Base-by-base conservation (phyloP, 2,888 invertebrate genomes). In the Nomada ruficornis region DNA sequence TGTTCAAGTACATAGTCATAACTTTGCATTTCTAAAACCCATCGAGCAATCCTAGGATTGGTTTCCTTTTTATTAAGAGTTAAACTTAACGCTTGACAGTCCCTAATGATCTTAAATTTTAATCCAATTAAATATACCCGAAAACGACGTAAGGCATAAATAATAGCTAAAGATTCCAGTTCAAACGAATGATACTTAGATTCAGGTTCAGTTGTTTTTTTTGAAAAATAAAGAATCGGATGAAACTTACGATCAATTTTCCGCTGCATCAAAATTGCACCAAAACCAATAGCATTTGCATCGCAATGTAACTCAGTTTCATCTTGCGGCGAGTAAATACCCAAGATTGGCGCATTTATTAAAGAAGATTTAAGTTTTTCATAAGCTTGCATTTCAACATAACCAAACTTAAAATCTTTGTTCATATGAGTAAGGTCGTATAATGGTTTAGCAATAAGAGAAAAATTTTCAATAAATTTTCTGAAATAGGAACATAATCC, bases 261-360 rank as follows among this genome's bases (percentile, higher is more conserved):
- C 67, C 80, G 86, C 77, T 93, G 93, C 63, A 93, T 20, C 29
- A 93, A 77, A 10, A 93, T 88, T 0, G 89, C 88, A 0, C 91
- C 92, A 11, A 69, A 69, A 0, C 68, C 75, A 7, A 62, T 5
- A 1, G 87, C 68, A 76, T 90, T 91, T 3, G 91, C 93, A 83
- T 93, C 92, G 26, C 90, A 91, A 65, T 93, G 92, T 54, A 93
- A 73, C 76, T 93, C 91, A 5, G 92, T 93, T 63, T 90, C 88
- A 20, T 85, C 74, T 9, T 78, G 69, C 0, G 91, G 91, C 29
- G 90, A 87, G 73, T 70, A 64, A 20, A 77, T 20, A 10, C 47
- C 50, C 15, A 77, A 42, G 3, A 77, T 55, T 2, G 77, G 76
- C 1, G 26, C 26, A 26, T 26, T 26, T 26, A 82, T 42, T 1